These are phyloP conservation scores for Apogon talboti DNA, from an alignment of 2,797 vertebrate species.

Conservation along the genomic window DNA sequence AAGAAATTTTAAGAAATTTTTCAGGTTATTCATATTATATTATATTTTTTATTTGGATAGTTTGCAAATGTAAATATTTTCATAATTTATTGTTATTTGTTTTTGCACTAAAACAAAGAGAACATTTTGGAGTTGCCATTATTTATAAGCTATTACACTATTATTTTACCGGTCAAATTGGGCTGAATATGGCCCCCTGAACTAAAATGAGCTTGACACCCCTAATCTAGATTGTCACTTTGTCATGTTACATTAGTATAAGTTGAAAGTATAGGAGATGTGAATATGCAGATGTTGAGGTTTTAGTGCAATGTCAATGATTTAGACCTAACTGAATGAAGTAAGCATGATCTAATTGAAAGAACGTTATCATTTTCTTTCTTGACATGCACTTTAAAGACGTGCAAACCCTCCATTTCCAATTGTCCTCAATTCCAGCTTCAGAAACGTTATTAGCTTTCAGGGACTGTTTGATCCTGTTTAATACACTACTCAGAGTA, in stretches of 20 bases:
- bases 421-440: conserved; percentile 15
- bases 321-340: conserved; percentile 6
- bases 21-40: too few species aligned
- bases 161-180: too few species aligned
- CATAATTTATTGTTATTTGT: too few species aligned
- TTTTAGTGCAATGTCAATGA: conserved; percentile 12
- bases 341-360: background rate
- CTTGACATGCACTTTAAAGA: conserved; percentile 3
- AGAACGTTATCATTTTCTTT: conserved; percentile 2
- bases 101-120: background rate
- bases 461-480: conserved; percentile 33
- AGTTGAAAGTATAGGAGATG: conserved; percentile 42
- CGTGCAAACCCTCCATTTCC: conserved; percentile 2
- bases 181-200: too few species aligned
- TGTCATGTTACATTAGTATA: conserved; percentile 18
- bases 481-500: conserved; percentile 28
- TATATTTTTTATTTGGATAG: too few species aligned
- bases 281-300: background rate
- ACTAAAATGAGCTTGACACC: too few species aligned
- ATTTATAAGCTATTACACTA: too few species aligned
- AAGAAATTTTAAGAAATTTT: too few species aligned
- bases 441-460: conserved; percentile 27
- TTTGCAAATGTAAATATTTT: too few species aligned
- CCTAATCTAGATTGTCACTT: too few species aligned
- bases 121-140: conserved; percentile 4